Evolutionary conservation across 2,888 invertebrate genomes (phyloP), one percentile per base, ranked within the genome.

Genomic region (Yponomeuta sedellus): DNA sequence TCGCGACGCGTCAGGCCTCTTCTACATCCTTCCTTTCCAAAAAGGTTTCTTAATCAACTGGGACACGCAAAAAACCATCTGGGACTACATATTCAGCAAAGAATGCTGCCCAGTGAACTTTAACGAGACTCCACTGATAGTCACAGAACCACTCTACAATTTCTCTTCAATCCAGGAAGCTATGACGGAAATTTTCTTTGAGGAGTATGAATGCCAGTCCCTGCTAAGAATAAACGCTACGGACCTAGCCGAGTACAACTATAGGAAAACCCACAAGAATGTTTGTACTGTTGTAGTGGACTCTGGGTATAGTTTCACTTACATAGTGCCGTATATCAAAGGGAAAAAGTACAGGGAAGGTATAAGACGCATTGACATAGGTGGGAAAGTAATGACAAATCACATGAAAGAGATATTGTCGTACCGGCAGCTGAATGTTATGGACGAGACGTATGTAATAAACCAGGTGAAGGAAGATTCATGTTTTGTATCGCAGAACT

Each of bases 381-480:
- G 99, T 1, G 99, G 99, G 0, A 99, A 99, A 88, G 93, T 97
- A 11, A 83, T 99, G 68, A 99, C 99, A 0, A 99, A 99, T 91
- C 98, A 99, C 85, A 90, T 99, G 62, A 99, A 99, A 83, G 99
- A 99, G 85, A 94, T 99, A 19, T 94, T 99, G 72, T 99, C 99
- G 0, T 99, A 99, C 83, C 92, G 95, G 59, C 99, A 99, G 79
- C 86, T 99, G 61, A 97, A 99, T 91, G 98, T 99, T 0, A 98
- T 99, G 97, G 99, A 99, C 80, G 99, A 99, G 85, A 98, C 98
- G 0, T 98, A 97, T 86, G 98, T 99, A 0, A 97, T 99, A 63
- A 99, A 99, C 86, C 99, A 99, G 88, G 96, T 96, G 0, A 99
- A 99, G 83, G 99, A 99, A 86, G 99, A 99, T 81, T 94, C 96